Evolutionary conservation across 1,140 invertebrate species (phyloP).

Genomic region (Zaprionus ornatus): DNA sequence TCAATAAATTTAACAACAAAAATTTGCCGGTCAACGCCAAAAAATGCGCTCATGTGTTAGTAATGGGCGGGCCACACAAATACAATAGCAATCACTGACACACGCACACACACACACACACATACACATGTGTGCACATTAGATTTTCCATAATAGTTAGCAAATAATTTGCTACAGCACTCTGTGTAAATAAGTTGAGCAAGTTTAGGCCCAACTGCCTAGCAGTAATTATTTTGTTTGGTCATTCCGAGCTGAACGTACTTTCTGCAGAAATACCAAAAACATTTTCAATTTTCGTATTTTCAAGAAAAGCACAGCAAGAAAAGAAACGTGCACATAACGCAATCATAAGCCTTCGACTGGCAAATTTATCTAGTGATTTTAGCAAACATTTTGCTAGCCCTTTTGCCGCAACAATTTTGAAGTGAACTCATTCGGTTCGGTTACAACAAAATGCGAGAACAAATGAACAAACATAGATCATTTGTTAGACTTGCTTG

Average conservation of each 20-base stretch:
- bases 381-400: constrained; percentile 55
- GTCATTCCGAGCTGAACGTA: not conserved
- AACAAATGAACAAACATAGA: constrained; percentile 30
- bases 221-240: constrained; percentile 21
- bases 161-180: constrained; percentile 48
- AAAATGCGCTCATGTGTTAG: constrained; percentile 74
- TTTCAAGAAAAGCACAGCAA: not conserved
- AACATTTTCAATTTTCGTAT: not conserved
- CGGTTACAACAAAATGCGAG: constrained; percentile 8
- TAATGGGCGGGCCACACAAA: constrained; percentile 45
- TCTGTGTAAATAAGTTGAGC: constrained; percentile 34
- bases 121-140: not conserved
- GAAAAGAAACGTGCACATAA: not conserved
- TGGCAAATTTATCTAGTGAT: constrained; percentile 54
- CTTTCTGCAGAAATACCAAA: not conserved
- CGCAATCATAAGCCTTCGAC: constrained; percentile 6
- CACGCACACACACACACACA: not conserved
- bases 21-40: constrained; percentile 58
- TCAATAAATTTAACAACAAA: constrained; percentile 74
- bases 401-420: constrained; percentile 57
- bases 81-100: not conserved
- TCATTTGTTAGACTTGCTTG: constrained; percentile 25
- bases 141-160: constrained; percentile 48
- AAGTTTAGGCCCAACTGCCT: constrained; percentile 29
- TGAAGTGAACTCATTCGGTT: constrained; percentile 28